Conservation (phyloP, 2,888 invertebrate species). For the Acleris sparsana region DNA sequence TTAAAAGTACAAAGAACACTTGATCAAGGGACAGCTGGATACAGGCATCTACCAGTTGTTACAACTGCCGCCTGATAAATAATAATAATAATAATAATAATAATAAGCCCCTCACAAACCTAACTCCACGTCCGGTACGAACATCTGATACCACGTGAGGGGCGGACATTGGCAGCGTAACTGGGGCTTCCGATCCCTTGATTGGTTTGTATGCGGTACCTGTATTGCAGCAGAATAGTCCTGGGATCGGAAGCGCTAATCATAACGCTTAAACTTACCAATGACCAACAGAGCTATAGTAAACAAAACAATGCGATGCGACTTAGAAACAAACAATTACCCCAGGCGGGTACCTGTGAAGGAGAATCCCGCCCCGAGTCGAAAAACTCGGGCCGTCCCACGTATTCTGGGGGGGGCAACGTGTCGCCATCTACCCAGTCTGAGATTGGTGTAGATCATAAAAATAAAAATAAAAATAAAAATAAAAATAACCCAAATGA, state of each 20-base stretch:
- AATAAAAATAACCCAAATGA: background rate
- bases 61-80: too few relatives aligned
- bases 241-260: background rate
- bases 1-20: too few relatives aligned
- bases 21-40: too few relatives aligned
- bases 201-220: too few relatives aligned
- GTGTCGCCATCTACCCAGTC: constrained; percentile 4
- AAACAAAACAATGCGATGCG: background rate
- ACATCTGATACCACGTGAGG: constrained; percentile 27
- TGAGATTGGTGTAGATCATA: background rate
- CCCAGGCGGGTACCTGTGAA: constrained; percentile 1
- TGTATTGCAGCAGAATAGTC: too few relatives aligned
- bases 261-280: background rate
- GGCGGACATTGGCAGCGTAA: constrained; percentile 30
- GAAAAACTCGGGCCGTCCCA: constrained; percentile 3
- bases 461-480: too few relatives aligned
- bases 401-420: constrained; percentile 17
- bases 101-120: too few relatives aligned
- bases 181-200: background rate
- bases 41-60: too few relatives aligned
- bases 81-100: constrained; percentile 15
- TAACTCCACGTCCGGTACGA: constrained; percentile 30
- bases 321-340: background rate
- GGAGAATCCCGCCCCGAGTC: constrained; percentile 1
- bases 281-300: constrained; percentile 3